These are phyloP conservation scores for Nibea albiflora DNA, from an alignment of 2,113 vertebrate genomes.

Conservation along the genomic window DNA sequence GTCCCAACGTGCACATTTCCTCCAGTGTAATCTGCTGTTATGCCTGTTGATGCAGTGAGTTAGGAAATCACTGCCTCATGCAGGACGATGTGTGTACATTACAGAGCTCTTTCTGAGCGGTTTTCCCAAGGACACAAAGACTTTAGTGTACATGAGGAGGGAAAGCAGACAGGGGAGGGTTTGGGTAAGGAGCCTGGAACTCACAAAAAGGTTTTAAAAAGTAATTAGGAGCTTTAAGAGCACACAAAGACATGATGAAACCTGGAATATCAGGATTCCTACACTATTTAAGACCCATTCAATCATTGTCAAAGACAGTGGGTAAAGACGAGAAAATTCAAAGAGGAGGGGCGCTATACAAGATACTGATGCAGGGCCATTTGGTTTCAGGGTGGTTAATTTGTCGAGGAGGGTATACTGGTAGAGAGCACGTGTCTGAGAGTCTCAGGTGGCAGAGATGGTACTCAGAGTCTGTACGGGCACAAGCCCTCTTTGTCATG, in stretches of 20 bases:
- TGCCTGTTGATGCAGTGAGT: not conserved
- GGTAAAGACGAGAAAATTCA: not conserved
- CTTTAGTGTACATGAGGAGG: constrained; percentile 51
- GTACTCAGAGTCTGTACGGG: constrained; percentile 30
- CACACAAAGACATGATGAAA: constrained; percentile 19
- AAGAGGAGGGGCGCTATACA: not conserved
- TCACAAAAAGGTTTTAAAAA: constrained; percentile 44
- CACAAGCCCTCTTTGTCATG: constrained; percentile 74
- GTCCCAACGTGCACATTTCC: not conserved
- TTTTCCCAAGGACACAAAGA: constrained; percentile 59
- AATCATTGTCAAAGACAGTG: not conserved
- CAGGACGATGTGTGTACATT: constrained; percentile 29
- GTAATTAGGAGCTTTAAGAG: constrained; percentile 55
- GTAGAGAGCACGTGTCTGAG: constrained; percentile 58
- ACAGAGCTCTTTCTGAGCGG: constrained; percentile 34
- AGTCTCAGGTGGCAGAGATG: constrained; percentile 57
- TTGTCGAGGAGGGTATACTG: constrained; percentile 15
- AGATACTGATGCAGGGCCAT: constrained; percentile 7
- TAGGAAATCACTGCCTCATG: constrained; percentile 12
- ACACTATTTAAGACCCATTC: not conserved
- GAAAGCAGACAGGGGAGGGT: not conserved
- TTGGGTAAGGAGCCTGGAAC: not conserved
- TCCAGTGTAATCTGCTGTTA: not conserved
- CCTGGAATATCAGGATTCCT: constrained; percentile 23
- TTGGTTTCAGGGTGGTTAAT: constrained; percentile 25